Base-by-base conservation (phyloP, 2,113 vertebrate species). In the Myocastor coypus region DNA sequence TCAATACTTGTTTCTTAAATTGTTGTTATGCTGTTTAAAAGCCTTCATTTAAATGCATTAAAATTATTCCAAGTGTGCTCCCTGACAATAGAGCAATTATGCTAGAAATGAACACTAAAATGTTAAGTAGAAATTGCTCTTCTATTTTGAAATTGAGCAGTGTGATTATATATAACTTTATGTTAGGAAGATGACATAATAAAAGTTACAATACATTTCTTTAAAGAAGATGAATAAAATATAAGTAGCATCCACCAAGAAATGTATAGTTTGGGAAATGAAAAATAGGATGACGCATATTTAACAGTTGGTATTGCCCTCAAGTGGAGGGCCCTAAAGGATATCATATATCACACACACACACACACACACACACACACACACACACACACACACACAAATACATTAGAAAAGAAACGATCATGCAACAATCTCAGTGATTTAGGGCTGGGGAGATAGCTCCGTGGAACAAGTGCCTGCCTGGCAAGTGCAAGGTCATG, bases 151-250 rank as follows among this genome's bases (percentile, higher is more conserved):
- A 88, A 66, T 50, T 87, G 83, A 73, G 55, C 64, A 91, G 52
- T 82, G 46, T 5, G 90, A 82, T 50, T 86, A 26, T 87, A 90
- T 86, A 93, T 93, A 82, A 96, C 46, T 85, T 5, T 28, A 34
- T 2, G 20, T 87, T 26, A 85, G n/a, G n/a, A n/a, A 85, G 24
- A 89, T 83, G 59, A 84, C 42, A 55, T n/a, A 86, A 81, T 32
- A n/a, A 10, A 34, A 73, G 8, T 63, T 80, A 85, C 30, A 71
- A 93, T 40, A 71, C 13, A 85, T n/a, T 86, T 86, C n/a, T n/a
- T 17, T 86, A 57, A 52, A 73, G 26, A 89, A 28, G 73, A 66
- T 30, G 40, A 81, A 40, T 81, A 28, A 90, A 68, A 57, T 64
- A 73, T 4, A 30, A 24, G n/a, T 4, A 32, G 40, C 57, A 7